Evolutionary conservation across 2,888 invertebrate genomes (phyloP).

Genomic region (Ormyrus thymus): DNA sequence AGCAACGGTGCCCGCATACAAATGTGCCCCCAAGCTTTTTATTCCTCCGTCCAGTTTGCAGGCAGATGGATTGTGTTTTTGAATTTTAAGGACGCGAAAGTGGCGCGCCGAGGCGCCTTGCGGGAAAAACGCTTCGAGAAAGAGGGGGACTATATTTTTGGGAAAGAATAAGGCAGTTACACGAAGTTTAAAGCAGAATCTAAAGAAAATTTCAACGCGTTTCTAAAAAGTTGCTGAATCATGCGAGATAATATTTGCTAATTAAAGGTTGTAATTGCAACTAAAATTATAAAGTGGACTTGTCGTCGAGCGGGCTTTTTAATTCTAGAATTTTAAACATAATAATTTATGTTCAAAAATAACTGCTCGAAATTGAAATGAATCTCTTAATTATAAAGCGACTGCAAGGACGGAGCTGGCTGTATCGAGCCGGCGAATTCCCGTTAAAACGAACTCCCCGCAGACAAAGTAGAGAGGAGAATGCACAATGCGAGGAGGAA

Average conservation of each 20-base stretch:
- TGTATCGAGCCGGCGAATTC: background rate
- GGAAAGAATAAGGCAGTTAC: background rate
- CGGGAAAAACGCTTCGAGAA: background rate
- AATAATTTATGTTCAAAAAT: too few relatives aligned
- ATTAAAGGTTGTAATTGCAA: too few relatives aligned
- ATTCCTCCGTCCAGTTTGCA: too few relatives aligned
- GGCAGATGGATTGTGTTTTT: background rate
- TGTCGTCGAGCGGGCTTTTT: too few relatives aligned
- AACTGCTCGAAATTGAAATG: too few relatives aligned
- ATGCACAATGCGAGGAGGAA: too few relatives aligned
- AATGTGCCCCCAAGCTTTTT: background rate
- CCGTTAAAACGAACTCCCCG: background rate
- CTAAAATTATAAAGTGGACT: too few relatives aligned
- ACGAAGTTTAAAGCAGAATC: background rate
- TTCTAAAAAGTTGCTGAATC: too few relatives aligned
- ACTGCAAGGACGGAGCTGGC: background rate
- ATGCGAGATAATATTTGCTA: too few relatives aligned
- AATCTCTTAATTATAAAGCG: background rate
- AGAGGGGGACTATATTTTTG: too few relatives aligned
- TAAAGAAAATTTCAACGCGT: background rate
- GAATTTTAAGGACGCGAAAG: conserved; percentile 28
- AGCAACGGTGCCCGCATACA: conserved; percentile 57
- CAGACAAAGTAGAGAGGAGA: background rate
- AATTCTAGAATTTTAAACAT: too few relatives aligned
- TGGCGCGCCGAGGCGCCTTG: conserved; percentile 1